Evolutionary conservation across 2,888 invertebrate species (phyloP).

Genomic region (Dilophus febrilis): DNA sequence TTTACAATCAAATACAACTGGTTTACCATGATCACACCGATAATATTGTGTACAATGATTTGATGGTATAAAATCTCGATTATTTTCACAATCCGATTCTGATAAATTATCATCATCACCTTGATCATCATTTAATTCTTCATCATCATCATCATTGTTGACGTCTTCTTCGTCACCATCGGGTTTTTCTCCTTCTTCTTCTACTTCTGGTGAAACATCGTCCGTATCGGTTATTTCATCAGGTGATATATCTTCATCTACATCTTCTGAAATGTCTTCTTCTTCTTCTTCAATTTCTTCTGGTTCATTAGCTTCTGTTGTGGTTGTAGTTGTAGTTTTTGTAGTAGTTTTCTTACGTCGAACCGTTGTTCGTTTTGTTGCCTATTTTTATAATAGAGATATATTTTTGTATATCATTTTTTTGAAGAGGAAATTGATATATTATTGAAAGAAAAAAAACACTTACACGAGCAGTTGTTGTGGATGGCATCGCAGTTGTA

Average conservation of each 20-base stretch:
- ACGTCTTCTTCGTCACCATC: constrained; percentile 19
- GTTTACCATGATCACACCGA: constrained; percentile 66
- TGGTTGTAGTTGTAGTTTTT: constrained; percentile 15
- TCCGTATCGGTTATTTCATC: constrained; percentile 10
- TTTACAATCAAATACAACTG: constrained; percentile 53
- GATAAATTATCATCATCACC: constrained; percentile 3
- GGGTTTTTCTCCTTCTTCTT: constrained; percentile 8
- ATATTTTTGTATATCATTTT: no score
- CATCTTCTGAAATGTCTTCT: constrained; percentile 8
- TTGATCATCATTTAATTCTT: constrained; percentile 29
- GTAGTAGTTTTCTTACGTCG: constrained; percentile 7
- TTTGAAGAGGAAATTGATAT: no score
- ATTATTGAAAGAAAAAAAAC: background rate
- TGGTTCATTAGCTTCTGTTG: constrained; percentile 13
- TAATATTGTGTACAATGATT: constrained; percentile 50
- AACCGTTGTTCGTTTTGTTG: background rate
- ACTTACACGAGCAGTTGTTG: constrained; percentile 3
- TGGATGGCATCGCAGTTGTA: constrained; percentile 15
- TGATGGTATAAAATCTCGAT: constrained; percentile 40
- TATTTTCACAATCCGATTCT: constrained; percentile 33
- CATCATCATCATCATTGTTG: constrained; percentile 27
- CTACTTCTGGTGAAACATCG: background rate
- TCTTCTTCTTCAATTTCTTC: background rate
- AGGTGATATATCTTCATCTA: constrained; percentile 16
- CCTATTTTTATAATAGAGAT: constrained; percentile 5